Conservation (phyloP, 2,888 invertebrate species). For the Nasonovia ribisnigri region DNA sequence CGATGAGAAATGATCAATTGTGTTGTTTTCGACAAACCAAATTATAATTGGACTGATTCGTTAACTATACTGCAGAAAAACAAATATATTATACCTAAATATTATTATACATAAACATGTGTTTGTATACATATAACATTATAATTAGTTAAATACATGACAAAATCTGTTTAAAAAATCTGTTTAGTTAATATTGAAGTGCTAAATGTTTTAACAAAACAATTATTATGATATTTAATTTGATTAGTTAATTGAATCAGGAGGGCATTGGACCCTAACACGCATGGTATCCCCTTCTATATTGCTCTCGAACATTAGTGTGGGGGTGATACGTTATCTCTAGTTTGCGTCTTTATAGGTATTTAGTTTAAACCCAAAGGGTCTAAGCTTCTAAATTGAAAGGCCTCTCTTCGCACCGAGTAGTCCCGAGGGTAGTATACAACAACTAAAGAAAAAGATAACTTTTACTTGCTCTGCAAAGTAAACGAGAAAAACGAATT, state of each 20-base stretch:
- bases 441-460: constrained; percentile 45
- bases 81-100: background rate
- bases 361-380: constrained; percentile 54
- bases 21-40: background rate
- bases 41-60: constrained; percentile 31
- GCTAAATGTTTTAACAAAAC: background rate
- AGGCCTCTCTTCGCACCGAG: background rate
- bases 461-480: constrained; percentile 16
- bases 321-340: constrained; percentile 43
- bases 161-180: constrained; percentile 12
- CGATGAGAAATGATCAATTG: background rate
- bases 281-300: constrained; percentile 29
- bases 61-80: background rate
- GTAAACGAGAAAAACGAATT: constrained; percentile 9
- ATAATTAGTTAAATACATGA: background rate
- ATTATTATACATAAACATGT: background rate
- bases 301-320: constrained; percentile 29
- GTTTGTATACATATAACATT: background rate
- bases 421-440: constrained; percentile 31
- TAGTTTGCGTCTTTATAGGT: constrained; percentile 39
- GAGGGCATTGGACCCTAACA: background rate
- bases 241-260: constrained; percentile 48
- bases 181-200: background rate
- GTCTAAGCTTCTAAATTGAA: constrained; percentile 45
- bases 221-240: constrained; percentile 27